Percentiles rank a stretch among this genome's conserved stretches.
Evolutionary conservation across 2,888 invertebrate genomes (phyloP).

Genomic region (Tenodera sinensis): DNA sequence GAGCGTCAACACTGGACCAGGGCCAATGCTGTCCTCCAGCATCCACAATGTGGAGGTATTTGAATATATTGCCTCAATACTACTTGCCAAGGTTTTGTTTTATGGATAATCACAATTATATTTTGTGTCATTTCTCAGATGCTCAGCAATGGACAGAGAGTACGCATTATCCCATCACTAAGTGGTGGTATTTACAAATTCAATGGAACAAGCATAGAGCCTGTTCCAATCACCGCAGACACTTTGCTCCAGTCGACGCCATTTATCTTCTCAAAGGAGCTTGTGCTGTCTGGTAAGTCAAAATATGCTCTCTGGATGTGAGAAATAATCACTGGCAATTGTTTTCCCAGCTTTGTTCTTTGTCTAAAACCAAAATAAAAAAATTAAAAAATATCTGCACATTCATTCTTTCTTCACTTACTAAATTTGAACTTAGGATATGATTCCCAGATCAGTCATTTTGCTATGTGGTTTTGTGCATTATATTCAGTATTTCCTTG

Average conservation of each 20-base stretch:
- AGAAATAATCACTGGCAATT: no score
- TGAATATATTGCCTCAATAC: no score
- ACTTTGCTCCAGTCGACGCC: constrained; percentile 78
- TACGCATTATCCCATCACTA: constrained; percentile 88
- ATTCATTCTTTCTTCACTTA: no score
- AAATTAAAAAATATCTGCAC: no score
- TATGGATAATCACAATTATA: constrained; percentile 14
- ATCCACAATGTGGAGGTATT: constrained; percentile 81
- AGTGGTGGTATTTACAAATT: constrained; percentile 89
- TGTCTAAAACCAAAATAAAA: no score
- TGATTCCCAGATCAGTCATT: no score
- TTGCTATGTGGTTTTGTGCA: no score
- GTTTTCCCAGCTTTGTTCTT: no score
- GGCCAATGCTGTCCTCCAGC: constrained; percentile 80
- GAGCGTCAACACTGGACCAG: constrained; percentile 72
- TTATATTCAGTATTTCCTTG: no score
- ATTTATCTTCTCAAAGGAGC: constrained; percentile 78
- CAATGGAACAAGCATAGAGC: constrained; percentile 83
- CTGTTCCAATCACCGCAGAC: constrained; percentile 78
- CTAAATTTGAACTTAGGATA: no score
- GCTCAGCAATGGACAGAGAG: constrained; percentile 80
- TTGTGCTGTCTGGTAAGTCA: constrained; percentile 70
- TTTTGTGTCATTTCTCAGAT: constrained; percentile 41
- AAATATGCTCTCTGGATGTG: neutral
- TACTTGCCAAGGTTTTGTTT: neutral